Percentiles rank a stretch among this genome's conserved stretches.
phyloP scores from a whole-genome alignment of 53 echinoderm and acorn worm genomes.

The Temnopleurus reevesii region DNA sequence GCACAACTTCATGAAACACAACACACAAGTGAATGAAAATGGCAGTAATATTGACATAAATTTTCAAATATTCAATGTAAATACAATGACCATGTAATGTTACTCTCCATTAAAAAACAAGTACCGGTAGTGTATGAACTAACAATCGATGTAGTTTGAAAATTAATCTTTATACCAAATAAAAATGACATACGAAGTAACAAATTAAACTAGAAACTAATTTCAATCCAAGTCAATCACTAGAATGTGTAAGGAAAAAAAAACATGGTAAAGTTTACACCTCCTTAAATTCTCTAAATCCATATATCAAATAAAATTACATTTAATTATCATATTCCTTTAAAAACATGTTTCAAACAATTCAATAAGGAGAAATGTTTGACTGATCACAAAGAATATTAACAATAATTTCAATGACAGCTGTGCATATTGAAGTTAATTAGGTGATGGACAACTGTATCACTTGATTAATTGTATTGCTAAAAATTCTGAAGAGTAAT shows the following conservation, averaged over 20 bases:
- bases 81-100: neutral
- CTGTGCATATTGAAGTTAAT: neutral
- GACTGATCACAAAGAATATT: neutral
- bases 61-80: neutral
- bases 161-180: no score
- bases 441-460: neutral
- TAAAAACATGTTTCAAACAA: neutral
- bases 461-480: conserved; percentile 32
- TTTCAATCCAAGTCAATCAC: neutral
- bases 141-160: no score
- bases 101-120: neutral
- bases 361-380: no score
- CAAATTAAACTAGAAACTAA: neutral
- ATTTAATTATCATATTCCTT: neutral
- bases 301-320: neutral
- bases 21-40: no score
- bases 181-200: no score
- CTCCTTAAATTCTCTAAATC: neutral
- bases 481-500: conserved; percentile 29
- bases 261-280: neutral
- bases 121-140: neutral
- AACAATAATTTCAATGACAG: neutral
- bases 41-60: neutral
- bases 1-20: no score
- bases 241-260: neutral